These are phyloP conservation scores for Gallinago nigripennis DNA, from an alignment of 2,797 vertebrate genomes.

Conservation along the genomic window DNA sequence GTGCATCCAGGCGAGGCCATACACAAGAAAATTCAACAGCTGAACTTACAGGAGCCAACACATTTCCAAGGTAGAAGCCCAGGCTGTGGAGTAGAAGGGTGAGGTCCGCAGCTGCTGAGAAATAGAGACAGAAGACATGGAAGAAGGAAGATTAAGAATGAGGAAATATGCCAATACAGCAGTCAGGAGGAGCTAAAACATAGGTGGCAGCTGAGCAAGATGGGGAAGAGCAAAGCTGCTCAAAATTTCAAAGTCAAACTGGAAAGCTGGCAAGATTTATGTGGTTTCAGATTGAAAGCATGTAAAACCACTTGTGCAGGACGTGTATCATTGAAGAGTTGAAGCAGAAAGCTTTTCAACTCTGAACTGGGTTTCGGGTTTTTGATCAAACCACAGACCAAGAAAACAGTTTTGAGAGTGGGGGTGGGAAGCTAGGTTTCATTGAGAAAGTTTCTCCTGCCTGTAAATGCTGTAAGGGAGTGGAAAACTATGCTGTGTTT, in stretches of 20 bases:
- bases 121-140: not conserved
- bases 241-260: not conserved
- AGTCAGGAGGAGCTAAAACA: not conserved
- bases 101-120: not conserved
- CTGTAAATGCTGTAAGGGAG: not conserved
- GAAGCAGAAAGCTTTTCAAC: slow-evolving; percentile 5
- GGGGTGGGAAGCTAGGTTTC: not conserved
- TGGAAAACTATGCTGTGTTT: not conserved
- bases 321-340: not conserved
- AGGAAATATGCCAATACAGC: not conserved
- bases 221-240: not conserved
- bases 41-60: not conserved
- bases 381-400: slow-evolving; percentile 4
- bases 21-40: not conserved
- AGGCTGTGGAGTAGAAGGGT: not conserved
- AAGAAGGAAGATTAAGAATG: not conserved
- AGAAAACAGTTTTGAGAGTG: not conserved
- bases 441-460: not conserved
- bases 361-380: not conserved
- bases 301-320: not conserved
- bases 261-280: not conserved
- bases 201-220: not conserved
- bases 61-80: not conserved
- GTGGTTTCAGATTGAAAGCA: not conserved
- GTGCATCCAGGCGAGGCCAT: rapidly evolving